Percentiles rank a stretch among this genome's conserved stretches.
Conservation (phyloP, 2,113 vertebrate species). For the Corvus hawaiiensis region DNA sequence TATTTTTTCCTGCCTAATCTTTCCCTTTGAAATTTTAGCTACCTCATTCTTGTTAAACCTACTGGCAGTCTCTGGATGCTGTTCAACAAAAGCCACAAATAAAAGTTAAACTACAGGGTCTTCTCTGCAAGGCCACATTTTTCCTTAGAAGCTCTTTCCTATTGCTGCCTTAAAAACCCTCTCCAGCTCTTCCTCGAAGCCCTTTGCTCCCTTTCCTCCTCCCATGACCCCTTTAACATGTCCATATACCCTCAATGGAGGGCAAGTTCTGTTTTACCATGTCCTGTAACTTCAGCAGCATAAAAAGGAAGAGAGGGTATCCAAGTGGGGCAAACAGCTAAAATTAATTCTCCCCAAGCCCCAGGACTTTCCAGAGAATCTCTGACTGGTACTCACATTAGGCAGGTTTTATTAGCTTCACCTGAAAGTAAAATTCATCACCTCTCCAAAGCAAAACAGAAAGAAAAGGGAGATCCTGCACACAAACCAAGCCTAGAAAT, state of each 20-base stretch:
- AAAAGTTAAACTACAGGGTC: neutral
- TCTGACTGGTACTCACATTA: neutral
- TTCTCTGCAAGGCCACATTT: neutral
- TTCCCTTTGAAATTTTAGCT: constrained; percentile 15
- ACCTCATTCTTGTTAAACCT: neutral
- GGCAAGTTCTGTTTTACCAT: neutral
- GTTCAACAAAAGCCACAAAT: constrained; percentile 28
- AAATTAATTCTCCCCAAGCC: neutral
- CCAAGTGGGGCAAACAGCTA: neutral
- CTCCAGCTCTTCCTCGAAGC: neutral
- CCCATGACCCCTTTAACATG: neutral
- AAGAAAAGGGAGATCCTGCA: neutral
- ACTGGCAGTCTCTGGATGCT: neutral
- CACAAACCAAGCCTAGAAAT: neutral
- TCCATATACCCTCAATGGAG: neutral
- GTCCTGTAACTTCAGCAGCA: neutral
- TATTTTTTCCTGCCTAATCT: neutral
- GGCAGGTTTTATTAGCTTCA: neutral
- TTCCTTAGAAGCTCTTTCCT: neutral
- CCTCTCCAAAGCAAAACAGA: neutral
- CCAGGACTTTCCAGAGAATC: neutral
- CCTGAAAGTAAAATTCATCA: neutral
- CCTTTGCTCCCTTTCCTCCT: neutral
- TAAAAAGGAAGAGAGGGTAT: neutral
- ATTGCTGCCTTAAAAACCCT: neutral